phyloP scores from a whole-genome alignment of 1,140 invertebrate genomes.

The Drosophila arawakana region DNA sequence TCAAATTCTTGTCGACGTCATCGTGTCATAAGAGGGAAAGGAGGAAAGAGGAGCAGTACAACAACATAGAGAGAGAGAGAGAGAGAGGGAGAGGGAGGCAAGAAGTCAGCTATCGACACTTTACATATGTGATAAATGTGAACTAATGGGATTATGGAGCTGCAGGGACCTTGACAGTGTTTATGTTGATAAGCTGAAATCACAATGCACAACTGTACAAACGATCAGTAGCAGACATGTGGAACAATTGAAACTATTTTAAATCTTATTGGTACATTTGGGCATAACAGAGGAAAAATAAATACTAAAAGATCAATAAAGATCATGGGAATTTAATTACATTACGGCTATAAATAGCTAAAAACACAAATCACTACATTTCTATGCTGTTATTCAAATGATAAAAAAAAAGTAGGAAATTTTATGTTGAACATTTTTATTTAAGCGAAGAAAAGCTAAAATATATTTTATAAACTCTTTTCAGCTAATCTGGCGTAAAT shows the following conservation, averaged over 20 bases:
- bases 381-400: not conserved
- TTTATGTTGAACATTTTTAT: too few species aligned
- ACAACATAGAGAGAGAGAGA: constrained; percentile 22
- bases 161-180: constrained; percentile 35
- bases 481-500: too few species aligned
- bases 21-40: constrained; percentile 10
- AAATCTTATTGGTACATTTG: not conserved
- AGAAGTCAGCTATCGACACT: constrained; percentile 4
- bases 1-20: constrained; percentile 62
- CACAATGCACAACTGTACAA: constrained; percentile 48
- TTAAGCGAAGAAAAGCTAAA: too few species aligned
- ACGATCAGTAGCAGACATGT: not conserved
- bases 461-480: too few species aligned
- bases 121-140: constrained; percentile 39
- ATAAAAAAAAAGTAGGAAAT: too few species aligned
- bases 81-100: not conserved
- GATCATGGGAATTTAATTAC: not conserved
- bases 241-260: not conserved
- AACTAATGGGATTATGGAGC: constrained; percentile 24
- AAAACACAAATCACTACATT: not conserved
- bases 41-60: constrained; percentile 9
- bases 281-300: not conserved
- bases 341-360: not conserved
- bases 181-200: constrained; percentile 28
- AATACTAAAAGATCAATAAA: not conserved